Percentiles rank a stretch among this genome's conserved stretches.
These are phyloP conservation scores for Acanthornis magna DNA, from an alignment of 2,797 vertebrate species.

Conservation along the genomic window DNA sequence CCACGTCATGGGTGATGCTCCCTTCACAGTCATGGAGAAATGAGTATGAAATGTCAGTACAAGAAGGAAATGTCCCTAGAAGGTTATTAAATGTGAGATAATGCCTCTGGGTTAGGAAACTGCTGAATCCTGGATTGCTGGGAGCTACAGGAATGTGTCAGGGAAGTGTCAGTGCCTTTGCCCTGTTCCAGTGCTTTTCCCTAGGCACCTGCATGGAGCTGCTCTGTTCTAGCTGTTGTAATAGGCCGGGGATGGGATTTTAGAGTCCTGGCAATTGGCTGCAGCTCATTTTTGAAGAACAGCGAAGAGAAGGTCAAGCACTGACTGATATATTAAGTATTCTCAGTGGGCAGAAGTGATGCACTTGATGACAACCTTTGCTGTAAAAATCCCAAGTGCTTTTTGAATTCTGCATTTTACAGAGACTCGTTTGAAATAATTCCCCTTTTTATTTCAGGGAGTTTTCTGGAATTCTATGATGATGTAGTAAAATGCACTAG, in stretches of 20 bases:
- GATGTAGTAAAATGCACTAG: neutral
- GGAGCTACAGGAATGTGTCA: neutral
- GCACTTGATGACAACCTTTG: neutral
- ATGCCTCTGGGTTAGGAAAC: neutral
- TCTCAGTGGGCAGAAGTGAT: neutral
- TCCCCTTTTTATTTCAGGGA: neutral
- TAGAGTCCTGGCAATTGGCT: neutral
- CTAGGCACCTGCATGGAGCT: neutral
- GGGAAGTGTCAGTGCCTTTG: fast-evolving
- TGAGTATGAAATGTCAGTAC: neutral
- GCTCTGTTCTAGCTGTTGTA: neutral
- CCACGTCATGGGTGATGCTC: neutral
- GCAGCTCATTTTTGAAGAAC: neutral
- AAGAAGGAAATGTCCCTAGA: neutral
- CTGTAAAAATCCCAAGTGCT: neutral
- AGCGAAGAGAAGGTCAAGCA: neutral
- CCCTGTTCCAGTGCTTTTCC: neutral
- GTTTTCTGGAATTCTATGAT: neutral
- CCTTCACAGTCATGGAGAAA: neutral
- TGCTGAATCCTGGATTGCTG: neutral
- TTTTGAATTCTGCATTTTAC: neutral
- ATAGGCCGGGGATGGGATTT: neutral
- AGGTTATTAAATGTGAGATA: neutral
- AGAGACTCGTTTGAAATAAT: neutral
- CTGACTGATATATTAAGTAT: neutral